These are phyloP conservation scores for Xestia ashworthii DNA, from an alignment of 2,888 invertebrate genomes.

Conservation along the genomic window DNA sequence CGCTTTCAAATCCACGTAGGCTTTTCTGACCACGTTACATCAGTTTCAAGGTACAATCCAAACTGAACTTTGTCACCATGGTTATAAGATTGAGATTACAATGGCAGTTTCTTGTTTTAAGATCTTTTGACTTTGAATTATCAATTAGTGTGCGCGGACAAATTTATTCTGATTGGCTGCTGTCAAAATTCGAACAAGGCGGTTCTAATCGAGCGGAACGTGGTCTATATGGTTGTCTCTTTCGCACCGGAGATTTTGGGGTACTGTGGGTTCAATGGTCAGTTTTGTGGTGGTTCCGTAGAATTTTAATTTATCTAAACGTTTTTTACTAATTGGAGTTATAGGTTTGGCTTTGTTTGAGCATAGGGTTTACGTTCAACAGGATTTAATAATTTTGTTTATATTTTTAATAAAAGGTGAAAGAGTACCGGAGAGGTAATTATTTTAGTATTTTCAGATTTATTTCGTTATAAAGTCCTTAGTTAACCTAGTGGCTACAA, in stretches of 20 bases:
- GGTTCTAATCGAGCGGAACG: conserved; percentile 83
- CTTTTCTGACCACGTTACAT: conserved; percentile 28
- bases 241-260: conserved; percentile 66
- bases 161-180: conserved; percentile 80
- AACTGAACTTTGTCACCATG: rapidly evolving
- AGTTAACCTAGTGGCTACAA: no score
- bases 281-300: conserved; percentile 44
- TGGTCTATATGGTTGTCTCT: conserved; percentile 78
- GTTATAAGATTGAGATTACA: not conserved
- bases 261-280: conserved; percentile 55
- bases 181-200: conserved; percentile 87
- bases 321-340: not conserved
- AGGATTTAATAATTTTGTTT: not conserved
- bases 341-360: not conserved
- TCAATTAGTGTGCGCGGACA: conserved; percentile 68
- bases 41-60: not conserved
- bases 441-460: no score
- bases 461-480: no score
- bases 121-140: conserved; percentile 50
- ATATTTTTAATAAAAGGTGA: no score
- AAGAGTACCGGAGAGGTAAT: no score
- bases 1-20: conserved; percentile 13
- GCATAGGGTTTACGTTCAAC: not conserved
- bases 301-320: not conserved
- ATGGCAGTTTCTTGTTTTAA: conserved; percentile 11